These are phyloP conservation scores for Papilio polytes DNA, from an alignment of 1,140 invertebrate genomes.

Conservation along the genomic window DNA sequence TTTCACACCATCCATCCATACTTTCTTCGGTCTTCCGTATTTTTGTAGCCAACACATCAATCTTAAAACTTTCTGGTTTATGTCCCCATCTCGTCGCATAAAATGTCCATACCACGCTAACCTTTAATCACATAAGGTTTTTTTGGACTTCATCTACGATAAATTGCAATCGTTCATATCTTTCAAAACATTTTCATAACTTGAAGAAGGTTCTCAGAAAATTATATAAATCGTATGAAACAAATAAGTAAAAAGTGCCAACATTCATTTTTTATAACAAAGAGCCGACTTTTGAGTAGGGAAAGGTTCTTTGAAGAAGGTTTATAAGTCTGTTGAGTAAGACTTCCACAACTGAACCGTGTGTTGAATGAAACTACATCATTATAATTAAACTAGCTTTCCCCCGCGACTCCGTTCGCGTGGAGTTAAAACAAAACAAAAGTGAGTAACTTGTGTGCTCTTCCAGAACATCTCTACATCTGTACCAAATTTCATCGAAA, in stretches of 20 bases:
- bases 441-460: too few relatives aligned
- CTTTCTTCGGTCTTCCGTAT: too few relatives aligned
- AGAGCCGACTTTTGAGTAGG: constrained; percentile 19
- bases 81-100: too few relatives aligned
- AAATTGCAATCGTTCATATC: background rate
- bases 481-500: too few relatives aligned
- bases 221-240: constrained; percentile 16
- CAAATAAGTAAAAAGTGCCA: constrained; percentile 23
- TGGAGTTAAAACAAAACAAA: too few relatives aligned
- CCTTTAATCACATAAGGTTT: too few relatives aligned
- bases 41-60: too few relatives aligned
- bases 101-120: too few relatives aligned
- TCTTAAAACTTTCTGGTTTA: too few relatives aligned
- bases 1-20: too few relatives aligned
- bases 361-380: background rate
- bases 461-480: too few relatives aligned
- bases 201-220: background rate
- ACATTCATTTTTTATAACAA: constrained; percentile 2
- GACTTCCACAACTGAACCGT: background rate
- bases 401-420: too few relatives aligned
- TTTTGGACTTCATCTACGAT: background rate
- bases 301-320: constrained; percentile 20
- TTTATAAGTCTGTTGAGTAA: background rate
- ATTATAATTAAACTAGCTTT: background rate
- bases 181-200: background rate